phyloP scores from a whole-genome alignment of 2,797 vertebrate species.

The Balearica regulorum region DNA sequence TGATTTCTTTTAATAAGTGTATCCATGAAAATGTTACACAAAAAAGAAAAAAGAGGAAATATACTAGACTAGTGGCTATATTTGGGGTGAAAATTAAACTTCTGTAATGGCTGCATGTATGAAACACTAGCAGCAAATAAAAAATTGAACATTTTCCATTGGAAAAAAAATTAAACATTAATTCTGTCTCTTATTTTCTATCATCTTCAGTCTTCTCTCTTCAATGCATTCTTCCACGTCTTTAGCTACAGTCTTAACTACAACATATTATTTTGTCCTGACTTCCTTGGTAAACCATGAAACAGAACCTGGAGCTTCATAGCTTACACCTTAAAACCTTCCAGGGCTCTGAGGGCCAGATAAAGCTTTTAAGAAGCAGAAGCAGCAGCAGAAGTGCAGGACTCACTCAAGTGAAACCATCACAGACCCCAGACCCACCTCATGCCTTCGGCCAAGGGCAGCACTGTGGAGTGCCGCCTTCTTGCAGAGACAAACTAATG shows the following conservation, averaged over 20 bases:
- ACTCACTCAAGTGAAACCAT: neutral
- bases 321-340: neutral
- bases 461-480: fast-evolving
- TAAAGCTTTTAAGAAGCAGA: neutral
- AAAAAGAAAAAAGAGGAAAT: neutral
- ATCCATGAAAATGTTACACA: neutral
- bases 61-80: neutral
- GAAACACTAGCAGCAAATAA: neutral
- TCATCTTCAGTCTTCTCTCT: neutral
- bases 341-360: neutral
- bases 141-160: neutral
- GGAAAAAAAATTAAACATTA: neutral
- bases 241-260: neutral
- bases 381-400: neutral
- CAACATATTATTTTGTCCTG: neutral
- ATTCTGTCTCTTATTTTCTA: neutral
- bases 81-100: neutral
- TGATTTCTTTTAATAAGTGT: neutral
- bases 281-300: neutral
- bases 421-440: neutral
- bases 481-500: neutral
- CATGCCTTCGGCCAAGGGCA: neutral
- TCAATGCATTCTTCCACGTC: neutral
- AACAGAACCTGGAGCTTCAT: neutral
- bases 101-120: neutral